Evolutionary conservation across 2,888 invertebrate species (phyloP), one percentile per base, ranked within the genome.

Genomic region (Embidobia sp.): DNA sequence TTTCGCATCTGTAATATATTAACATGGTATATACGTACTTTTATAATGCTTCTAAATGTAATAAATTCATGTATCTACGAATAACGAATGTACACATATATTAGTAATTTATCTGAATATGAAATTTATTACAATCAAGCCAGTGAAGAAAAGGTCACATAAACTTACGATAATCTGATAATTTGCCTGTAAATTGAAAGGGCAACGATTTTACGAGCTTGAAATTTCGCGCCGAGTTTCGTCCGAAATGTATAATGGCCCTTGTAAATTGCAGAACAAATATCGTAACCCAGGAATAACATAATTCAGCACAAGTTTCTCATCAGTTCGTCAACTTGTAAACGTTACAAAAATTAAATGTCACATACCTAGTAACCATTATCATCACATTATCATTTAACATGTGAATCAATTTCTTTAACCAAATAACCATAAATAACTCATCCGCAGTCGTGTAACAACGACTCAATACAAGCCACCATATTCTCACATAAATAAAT

Each of bases 401-500:
- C 51, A 46, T 19, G 44, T n/a, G 59, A 53, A 69, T 69, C 55
- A 49, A 69, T 57, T 63, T 57, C 11, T 31, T 55, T 48, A 13
- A 55, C 44, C 42, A 55, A 49, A 55, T 42, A 37, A 44, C 31
- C 75, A 69, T 75, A 69, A 69, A 63, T 63, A 69, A 75, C 61
- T 75, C 69, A 63, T 67, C 61, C 3, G 13, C 55, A 29, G 31
- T 29, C 61, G 22, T 49, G 75, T 55, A 63, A 69, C 63, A 48
- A 67, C 67, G 53, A 55, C 55, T 69, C 63, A 67, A 75, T 75
- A 75, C 75, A 63, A 42, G 48, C 49, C 42, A 63, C 61, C 48
- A 44, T 63, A 69, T 69, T 75, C 75, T 63, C 75, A 75, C 75
- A 75, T 69, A 75, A 75, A 75, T 75, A 75, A 75, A 55, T 75